These are phyloP conservation scores for Latrodectus elegans DNA, from an alignment of 2,888 invertebrate species.

Conservation along the genomic window DNA sequence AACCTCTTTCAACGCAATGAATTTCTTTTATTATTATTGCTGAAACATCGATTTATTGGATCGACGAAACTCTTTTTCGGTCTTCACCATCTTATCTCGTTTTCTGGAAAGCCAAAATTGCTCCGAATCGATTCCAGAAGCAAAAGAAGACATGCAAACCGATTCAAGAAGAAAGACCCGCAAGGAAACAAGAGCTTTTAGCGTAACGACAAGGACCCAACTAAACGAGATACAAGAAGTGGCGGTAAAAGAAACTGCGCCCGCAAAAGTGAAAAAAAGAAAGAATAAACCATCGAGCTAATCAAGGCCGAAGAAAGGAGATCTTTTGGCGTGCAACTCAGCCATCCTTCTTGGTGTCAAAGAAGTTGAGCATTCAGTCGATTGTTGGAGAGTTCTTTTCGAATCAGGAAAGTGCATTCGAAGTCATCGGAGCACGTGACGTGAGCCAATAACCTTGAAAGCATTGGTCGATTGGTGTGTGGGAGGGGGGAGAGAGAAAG, in stretches of 20 bases:
- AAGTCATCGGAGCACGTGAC: slow-evolving; percentile 53
- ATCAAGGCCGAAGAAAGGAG: slow-evolving; percentile 25
- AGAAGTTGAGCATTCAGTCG: slow-evolving; percentile 62
- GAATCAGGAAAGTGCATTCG: slow-evolving; percentile 63
- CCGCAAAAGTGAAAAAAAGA: background rate
- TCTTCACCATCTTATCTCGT: too few relatives aligned
- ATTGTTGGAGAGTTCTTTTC: slow-evolving; percentile 51
- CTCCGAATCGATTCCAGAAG: too few relatives aligned
- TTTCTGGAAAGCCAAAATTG: too few relatives aligned
- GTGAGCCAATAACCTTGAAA: slow-evolving; percentile 61
- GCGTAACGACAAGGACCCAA: slow-evolving; percentile 30
- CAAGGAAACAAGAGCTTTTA: slow-evolving; percentile 14
- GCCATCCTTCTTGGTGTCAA: slow-evolving; percentile 47
- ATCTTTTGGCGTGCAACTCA: slow-evolving; percentile 12
- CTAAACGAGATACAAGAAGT: slow-evolving; percentile 1
- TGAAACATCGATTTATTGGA: too few relatives aligned
- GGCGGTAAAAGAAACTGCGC: background rate
- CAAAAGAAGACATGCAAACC: slow-evolving; percentile 9
- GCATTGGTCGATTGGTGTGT: slow-evolving; percentile 8
- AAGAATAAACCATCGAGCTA: slow-evolving; percentile 1
- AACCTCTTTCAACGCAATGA: too few relatives aligned
- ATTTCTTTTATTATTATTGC: too few relatives aligned
- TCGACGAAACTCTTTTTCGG: too few relatives aligned
- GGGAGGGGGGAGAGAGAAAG: slow-evolving; percentile 9
- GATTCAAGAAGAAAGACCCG: background rate